Evolutionary conservation across 2,888 invertebrate genomes (phyloP).

Genomic region (Nipponacmea schrenckii): DNA sequence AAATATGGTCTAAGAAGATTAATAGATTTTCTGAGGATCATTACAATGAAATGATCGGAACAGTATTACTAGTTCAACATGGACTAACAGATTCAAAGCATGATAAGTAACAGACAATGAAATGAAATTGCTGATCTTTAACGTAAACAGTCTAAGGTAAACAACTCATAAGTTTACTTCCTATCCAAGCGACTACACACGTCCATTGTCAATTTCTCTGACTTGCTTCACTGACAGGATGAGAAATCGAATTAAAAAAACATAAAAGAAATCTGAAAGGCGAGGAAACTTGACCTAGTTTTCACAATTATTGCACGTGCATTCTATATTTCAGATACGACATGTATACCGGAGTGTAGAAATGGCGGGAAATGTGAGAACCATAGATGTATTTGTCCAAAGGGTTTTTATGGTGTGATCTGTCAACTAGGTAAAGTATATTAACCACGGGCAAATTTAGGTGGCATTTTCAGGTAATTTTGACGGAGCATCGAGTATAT

Average conservation of each 20-base stretch:
- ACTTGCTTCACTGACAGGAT: too few relatives aligned
- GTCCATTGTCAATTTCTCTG: too few relatives aligned
- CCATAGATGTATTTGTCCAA: slow-evolving; percentile 39
- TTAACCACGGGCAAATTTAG: background rate
- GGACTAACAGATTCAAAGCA: too few relatives aligned
- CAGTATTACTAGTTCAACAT: background rate
- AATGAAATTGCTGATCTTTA: too few relatives aligned
- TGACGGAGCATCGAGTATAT: background rate
- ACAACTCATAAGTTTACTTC: too few relatives aligned
- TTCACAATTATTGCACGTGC: too few relatives aligned
- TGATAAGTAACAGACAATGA: too few relatives aligned
- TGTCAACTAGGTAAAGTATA: slow-evolving; percentile 40
- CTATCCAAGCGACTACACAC: too few relatives aligned
- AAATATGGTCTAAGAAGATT: background rate
- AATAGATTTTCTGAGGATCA: background rate
- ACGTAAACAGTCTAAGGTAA: too few relatives aligned
- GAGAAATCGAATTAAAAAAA: too few relatives aligned
- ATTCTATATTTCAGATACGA: slow-evolving; percentile 32
- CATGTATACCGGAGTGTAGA: slow-evolving; percentile 41
- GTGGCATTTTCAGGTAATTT: background rate
- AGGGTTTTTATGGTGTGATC: slow-evolving; percentile 38
- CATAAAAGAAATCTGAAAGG: too few relatives aligned
- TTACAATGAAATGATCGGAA: background rate
- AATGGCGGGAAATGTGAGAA: slow-evolving; percentile 42
- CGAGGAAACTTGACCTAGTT: too few relatives aligned